These are phyloP conservation scores for Crax fasciolata DNA, from an alignment of 2,797 vertebrate genomes.

Conservation along the genomic window DNA sequence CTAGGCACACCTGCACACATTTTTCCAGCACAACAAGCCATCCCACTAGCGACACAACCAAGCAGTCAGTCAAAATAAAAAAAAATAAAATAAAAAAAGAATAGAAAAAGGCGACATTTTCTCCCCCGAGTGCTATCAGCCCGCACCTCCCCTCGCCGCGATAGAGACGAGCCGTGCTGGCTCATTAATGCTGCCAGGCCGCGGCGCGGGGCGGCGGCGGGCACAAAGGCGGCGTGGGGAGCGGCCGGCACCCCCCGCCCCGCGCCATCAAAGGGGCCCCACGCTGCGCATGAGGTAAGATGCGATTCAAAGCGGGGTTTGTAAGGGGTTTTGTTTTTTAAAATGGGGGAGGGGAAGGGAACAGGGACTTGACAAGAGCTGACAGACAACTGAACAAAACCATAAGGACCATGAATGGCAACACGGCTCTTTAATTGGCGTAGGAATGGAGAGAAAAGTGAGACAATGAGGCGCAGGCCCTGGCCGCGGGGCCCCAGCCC, in stretches of 20 bases:
- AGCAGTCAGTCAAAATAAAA: neutral
- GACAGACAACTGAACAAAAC: conserved; percentile 78
- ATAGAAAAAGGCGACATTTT: neutral
- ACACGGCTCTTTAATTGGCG: conserved; percentile 68
- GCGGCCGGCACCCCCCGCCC: conserved; percentile 36
- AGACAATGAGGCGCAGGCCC: conserved; percentile 65
- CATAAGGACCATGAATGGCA: conserved; percentile 77
- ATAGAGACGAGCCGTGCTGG: conserved; percentile 41
- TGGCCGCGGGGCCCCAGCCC: neutral
- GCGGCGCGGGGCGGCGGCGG: conserved; percentile 1
- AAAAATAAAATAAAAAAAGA: neutral
- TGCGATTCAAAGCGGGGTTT: conserved; percentile 76
- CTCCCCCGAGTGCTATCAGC: neutral
- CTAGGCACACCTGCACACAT: neutral
- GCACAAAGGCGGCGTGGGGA: conserved; percentile 72
- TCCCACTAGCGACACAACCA: neutral
- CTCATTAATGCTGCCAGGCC: conserved; percentile 60
- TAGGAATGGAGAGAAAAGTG: conserved; percentile 59
- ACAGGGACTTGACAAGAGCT: conserved; percentile 74
- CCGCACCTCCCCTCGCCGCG: neutral
- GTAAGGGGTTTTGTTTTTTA: conserved; percentile 73
- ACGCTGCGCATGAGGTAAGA: conserved; percentile 77
- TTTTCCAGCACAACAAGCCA: neutral
- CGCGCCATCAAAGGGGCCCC: conserved; percentile 65
- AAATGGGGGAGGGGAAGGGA: conserved; percentile 65